These are phyloP conservation scores for Endomychus coccineus DNA, from an alignment of 2,888 invertebrate species.

Conservation along the genomic window DNA sequence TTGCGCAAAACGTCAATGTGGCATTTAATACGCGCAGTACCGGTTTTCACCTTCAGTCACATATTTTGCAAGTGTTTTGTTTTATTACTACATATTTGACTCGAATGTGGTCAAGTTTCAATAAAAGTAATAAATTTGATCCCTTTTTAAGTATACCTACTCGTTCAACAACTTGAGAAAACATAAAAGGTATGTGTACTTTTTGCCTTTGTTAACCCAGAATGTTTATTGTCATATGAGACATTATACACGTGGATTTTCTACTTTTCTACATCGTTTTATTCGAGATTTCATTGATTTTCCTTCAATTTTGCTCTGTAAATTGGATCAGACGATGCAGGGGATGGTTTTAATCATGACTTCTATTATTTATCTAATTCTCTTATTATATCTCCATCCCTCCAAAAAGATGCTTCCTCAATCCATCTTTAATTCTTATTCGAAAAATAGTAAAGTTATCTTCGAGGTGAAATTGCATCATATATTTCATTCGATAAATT, in stretches of 20 bases:
- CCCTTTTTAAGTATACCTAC: conserved; percentile 23
- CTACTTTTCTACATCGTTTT: conserved; percentile 2
- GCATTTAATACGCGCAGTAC: conserved; percentile 35
- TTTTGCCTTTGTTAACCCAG: conserved; percentile 23
- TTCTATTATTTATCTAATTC: too few relatives aligned
- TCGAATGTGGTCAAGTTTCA: conserved; percentile 36
- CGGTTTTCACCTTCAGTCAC: conserved; percentile 30
- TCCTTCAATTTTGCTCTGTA: not conserved
- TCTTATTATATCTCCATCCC: too few relatives aligned
- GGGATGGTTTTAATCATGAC: too few relatives aligned
- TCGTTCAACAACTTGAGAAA: conserved; percentile 30
- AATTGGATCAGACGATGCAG: not conserved
- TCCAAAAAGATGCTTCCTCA: too few relatives aligned
- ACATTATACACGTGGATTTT: conserved; percentile 14
- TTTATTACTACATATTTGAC: conserved; percentile 29
- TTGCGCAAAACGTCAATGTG: conserved; percentile 20
- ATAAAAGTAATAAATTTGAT: conserved; percentile 23
- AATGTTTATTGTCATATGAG: conserved; percentile 18
- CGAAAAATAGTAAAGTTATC: too few relatives aligned
- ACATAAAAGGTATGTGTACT: conserved; percentile 27
- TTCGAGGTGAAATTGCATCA: too few relatives aligned
- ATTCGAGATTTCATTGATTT: not conserved
- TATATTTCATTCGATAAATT: too few relatives aligned
- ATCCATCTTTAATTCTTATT: too few relatives aligned
- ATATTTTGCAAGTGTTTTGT: conserved; percentile 29